Evolutionary conservation across 30 jellyfish, hydroid and myxozoan species (phyloP).

Genomic region (Calvadosia cruxmelitensis): DNA sequence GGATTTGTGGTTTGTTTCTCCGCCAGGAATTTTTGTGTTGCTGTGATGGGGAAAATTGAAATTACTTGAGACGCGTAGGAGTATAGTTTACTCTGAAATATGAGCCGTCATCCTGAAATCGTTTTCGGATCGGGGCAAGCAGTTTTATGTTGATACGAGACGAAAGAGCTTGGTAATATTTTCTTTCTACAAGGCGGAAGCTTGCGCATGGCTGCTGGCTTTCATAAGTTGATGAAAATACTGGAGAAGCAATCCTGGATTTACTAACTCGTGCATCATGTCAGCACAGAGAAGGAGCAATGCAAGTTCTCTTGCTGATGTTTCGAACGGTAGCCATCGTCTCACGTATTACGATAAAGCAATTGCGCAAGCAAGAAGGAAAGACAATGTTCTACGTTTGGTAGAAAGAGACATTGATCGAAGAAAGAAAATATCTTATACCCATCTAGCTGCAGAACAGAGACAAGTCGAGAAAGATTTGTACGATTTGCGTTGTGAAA

Average conservation of each 20-base stretch:
- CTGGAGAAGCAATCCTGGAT: too few relatives aligned
- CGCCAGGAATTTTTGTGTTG: too few relatives aligned
- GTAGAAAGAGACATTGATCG: conserved; percentile 26
- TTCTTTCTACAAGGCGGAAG: too few relatives aligned
- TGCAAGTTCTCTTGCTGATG: not conserved
- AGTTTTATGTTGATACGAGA: not conserved
- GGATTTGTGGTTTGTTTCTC: too few relatives aligned
- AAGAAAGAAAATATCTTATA: conserved; percentile 19
- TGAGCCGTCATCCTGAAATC: too few relatives aligned
- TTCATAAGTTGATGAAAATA: too few relatives aligned
- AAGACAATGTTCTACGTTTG: conserved; percentile 23
- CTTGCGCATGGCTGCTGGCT: too few relatives aligned
- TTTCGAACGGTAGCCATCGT: not conserved
- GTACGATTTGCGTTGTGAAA: conserved; percentile 11
- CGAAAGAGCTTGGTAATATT: not conserved
- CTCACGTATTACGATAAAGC: conserved; percentile 33
- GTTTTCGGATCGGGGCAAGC: not conserved
- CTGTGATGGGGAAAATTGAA: too few relatives aligned
- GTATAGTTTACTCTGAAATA: too few relatives aligned
- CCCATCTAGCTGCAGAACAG: conserved; percentile 33
- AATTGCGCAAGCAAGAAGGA: conserved; percentile 32
- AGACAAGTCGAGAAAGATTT: conserved; percentile 38
- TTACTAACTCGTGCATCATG: too few relatives aligned
- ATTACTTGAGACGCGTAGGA: too few relatives aligned
- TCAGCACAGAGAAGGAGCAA: not conserved